These are phyloP conservation scores for Sorex araneus DNA, from an alignment of 2,113 vertebrate species.

Conservation along the genomic window DNA sequence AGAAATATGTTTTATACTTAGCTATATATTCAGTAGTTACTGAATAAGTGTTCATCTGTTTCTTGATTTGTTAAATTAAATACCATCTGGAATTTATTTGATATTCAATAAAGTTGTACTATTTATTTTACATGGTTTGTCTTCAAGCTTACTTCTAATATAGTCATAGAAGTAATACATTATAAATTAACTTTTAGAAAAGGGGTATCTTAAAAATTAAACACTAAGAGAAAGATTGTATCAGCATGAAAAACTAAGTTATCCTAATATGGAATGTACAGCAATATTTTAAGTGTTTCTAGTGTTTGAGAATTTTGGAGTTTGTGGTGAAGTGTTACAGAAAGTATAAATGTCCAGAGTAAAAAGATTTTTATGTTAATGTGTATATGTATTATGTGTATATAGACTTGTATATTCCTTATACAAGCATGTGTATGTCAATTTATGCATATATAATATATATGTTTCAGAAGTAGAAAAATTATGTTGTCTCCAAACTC, in stretches of 20 bases:
- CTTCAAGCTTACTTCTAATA: not conserved
- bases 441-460: not conserved
- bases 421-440: not conserved
- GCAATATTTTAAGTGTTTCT: not conserved
- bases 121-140: not conserved
- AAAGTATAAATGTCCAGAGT: not conserved
- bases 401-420: no score
- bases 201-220: not conserved
- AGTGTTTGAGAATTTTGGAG: not conserved
- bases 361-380: not conserved
- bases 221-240: not conserved
- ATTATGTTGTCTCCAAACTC: not conserved
- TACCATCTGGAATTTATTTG: not conserved
- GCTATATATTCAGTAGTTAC: conserved; percentile 28
- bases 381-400: no score
- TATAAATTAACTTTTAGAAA: not conserved
- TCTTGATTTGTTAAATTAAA: conserved; percentile 47
- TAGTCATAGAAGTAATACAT: not conserved
- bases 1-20: not conserved
- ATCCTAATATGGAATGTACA: not conserved
- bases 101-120: not conserved
- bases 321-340: no score
- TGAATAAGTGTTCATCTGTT: conserved; percentile 30
- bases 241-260: not conserved
- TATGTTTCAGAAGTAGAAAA: not conserved